Percentiles rank a stretch among this genome's conserved stretches.
Evolutionary conservation across 2,888 invertebrate genomes (phyloP).

Genomic region (Drosophila quinaria): DNA sequence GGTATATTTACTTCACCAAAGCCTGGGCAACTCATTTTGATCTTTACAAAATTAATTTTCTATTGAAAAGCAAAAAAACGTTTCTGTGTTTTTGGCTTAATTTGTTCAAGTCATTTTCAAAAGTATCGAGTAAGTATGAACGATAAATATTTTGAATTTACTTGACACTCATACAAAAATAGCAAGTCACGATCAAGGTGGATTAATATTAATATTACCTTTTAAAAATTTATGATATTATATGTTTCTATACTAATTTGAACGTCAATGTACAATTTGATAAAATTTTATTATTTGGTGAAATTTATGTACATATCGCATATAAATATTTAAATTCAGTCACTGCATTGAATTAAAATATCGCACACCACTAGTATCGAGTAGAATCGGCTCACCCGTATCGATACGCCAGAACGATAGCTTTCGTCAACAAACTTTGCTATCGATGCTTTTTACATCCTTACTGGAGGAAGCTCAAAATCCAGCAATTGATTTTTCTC

Average conservation of each 20-base stretch:
- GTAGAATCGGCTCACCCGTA: slow-evolving; percentile 9
- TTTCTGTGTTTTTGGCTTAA: slow-evolving; percentile 16
- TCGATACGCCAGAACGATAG: slow-evolving; percentile 28
- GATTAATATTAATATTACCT: too few relatives aligned
- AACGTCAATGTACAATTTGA: background rate
- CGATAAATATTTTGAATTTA: background rate
- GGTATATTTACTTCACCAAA: slow-evolving; percentile 85
- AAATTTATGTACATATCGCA: background rate
- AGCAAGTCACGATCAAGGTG: too few relatives aligned
- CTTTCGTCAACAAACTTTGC: slow-evolving; percentile 9
- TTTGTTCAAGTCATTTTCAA: slow-evolving; percentile 61
- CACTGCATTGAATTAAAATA: slow-evolving; percentile 2
- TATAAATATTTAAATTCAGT: background rate
- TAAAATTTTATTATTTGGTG: background rate
- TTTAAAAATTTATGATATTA: background rate
- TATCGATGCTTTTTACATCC: slow-evolving; percentile 54
- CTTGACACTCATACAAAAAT: slow-evolving; percentile 27
- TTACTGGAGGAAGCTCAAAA: slow-evolving; percentile 37
- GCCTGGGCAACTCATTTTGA: slow-evolving; percentile 80
- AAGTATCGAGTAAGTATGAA: slow-evolving; percentile 43
- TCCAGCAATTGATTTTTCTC: slow-evolving; percentile 63
- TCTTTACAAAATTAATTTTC: background rate
- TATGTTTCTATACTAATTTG: background rate
- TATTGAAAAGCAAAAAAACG: slow-evolving; percentile 3
- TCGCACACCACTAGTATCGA: background rate